These are phyloP conservation scores for Ctenopoma kingsleyae DNA, from an alignment of 2,797 vertebrate species.

Conservation along the genomic window DNA sequence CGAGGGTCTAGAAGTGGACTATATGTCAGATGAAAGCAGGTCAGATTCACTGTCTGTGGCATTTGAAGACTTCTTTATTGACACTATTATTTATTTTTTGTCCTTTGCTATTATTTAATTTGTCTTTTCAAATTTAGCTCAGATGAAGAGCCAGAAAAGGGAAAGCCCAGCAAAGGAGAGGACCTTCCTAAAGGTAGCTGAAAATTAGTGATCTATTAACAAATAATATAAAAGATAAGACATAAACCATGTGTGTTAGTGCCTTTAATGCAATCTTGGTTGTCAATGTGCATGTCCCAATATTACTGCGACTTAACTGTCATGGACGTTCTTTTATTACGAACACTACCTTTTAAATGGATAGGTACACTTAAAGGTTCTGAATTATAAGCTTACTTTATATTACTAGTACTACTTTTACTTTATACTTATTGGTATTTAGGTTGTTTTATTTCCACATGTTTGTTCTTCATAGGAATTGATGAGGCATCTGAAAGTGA, in stretches of 20 bases:
- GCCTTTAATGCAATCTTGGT: too few species aligned
- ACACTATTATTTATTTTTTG: background rate
- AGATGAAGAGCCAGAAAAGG: conserved; percentile 85
- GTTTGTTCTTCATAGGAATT: conserved; percentile 75
- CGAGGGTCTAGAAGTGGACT: conserved; percentile 94
- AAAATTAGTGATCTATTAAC: background rate
- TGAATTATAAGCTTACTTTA: too few species aligned
- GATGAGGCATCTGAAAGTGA: conserved; percentile 92
- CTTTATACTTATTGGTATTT: too few species aligned
- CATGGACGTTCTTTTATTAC: too few species aligned
- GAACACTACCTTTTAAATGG: too few species aligned
- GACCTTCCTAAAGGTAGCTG: conserved; percentile 85
- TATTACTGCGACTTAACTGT: too few species aligned
- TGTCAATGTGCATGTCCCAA: too few species aligned
- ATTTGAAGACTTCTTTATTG: background rate
- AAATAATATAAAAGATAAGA: background rate
- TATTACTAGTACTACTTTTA: too few species aligned
- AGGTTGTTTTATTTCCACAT: background rate
- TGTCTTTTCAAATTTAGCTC: conserved; percentile 72
- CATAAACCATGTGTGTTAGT: too few species aligned
- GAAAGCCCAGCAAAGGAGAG: conserved; percentile 83
- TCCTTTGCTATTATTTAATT: background rate
- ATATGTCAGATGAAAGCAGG: conserved; percentile 96
- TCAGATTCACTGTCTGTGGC: conserved; percentile 67
- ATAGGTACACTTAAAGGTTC: too few species aligned